Conservation (phyloP, 2,888 invertebrate species). For the Hemithea aestivaria region DNA sequence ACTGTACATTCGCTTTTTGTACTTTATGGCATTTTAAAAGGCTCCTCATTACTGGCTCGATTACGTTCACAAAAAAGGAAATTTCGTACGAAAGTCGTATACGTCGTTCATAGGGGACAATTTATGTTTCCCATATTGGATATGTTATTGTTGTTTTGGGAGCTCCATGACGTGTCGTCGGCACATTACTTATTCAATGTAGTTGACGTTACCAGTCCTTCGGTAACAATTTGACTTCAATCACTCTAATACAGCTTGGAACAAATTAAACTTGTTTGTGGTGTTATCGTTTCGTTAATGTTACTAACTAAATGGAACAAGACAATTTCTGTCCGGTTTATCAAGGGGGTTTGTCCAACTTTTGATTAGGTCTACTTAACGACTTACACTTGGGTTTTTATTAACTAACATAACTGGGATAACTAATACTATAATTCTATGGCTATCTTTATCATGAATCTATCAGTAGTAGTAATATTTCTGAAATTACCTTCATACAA, state of each 20-base stretch:
- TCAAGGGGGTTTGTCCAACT: conserved; percentile 2
- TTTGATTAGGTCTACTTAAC: too few species aligned
- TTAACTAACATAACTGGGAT: too few species aligned
- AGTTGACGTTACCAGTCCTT: conserved; percentile 46
- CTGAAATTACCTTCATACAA: too few species aligned
- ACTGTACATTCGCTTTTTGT: conserved; percentile 57
- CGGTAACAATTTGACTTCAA: conserved; percentile 51
- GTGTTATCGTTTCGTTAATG: conserved; percentile 38
- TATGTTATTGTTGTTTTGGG: conserved; percentile 65
- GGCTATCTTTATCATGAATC: too few species aligned
- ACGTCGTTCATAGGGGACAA: conserved; percentile 68
- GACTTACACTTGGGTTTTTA: too few species aligned
- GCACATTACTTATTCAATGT: conserved; percentile 60
- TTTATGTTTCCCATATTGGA: conserved; percentile 58
- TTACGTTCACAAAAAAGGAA: conserved; percentile 64
- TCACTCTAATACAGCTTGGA: conserved; percentile 44
- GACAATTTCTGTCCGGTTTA: conserved; percentile 2
- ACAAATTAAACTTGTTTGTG: conserved; percentile 54
- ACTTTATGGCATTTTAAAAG: conserved; percentile 74
- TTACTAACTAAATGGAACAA: conserved; percentile 16
- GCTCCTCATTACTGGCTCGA: conserved; percentile 60
- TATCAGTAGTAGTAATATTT: too few species aligned
- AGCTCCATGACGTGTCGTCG: conserved; percentile 54
- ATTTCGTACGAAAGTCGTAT: conserved; percentile 44
- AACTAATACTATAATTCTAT: too few species aligned